phyloP scores from a whole-genome alignment of 2,113 vertebrate genomes.

The Osmerus eperlanus region DNA sequence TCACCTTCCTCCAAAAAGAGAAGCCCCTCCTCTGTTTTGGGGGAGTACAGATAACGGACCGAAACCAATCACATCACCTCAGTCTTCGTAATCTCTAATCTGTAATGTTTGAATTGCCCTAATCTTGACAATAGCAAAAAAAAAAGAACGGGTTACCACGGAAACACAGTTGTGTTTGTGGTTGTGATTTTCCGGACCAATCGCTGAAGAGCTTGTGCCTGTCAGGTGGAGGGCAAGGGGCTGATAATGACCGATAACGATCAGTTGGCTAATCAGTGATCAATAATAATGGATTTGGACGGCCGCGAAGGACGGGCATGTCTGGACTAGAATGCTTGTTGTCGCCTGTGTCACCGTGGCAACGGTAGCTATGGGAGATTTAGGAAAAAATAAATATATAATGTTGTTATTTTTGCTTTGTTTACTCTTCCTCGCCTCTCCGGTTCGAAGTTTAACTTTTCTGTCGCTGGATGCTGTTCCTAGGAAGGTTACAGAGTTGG shows the following conservation, averaged over 20 bases:
- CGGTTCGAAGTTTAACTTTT: no score
- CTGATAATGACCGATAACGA: background rate
- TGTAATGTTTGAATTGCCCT: no score
- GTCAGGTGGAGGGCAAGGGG: background rate
- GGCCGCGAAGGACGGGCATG: no score
- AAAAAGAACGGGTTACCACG: no score
- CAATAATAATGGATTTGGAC: background rate
- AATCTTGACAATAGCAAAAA: no score
- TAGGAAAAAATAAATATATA: background rate
- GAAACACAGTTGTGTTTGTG: no score
- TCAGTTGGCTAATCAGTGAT: constrained; percentile 26
- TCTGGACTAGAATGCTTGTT: no score
- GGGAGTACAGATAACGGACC: constrained; percentile 55
- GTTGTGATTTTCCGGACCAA: no score
- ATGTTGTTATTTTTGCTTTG: background rate
- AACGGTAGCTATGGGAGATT: background rate
- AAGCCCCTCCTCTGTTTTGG: constrained; percentile 31
- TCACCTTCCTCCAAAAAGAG: constrained; percentile 41
- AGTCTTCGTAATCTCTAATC: no score
- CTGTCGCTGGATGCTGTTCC: background rate
- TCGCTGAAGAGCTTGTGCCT: no score
- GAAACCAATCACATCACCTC: no score
- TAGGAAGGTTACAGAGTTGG: background rate
- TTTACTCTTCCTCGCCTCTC: background rate
- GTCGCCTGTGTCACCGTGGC: no score